Percentiles rank a stretch among this genome's conserved stretches.
Evolutionary conservation across 2,888 invertebrate genomes (phyloP).

Genomic region (Emmelina monodactyla): DNA sequence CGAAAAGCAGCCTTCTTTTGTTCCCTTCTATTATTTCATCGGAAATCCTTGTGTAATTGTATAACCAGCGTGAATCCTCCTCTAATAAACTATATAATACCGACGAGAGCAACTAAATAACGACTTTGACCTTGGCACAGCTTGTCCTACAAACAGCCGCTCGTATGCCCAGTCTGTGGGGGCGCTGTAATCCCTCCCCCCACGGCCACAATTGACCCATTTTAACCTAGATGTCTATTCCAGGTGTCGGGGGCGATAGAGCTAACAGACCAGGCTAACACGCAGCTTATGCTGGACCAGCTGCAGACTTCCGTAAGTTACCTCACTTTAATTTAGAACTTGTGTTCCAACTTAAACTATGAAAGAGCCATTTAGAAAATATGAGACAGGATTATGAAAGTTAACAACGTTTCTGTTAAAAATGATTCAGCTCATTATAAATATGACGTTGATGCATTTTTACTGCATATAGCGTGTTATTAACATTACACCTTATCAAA

Average conservation of each 20-base stretch:
- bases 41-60: no score
- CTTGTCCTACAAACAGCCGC: background rate
- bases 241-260: conserved; percentile 54
- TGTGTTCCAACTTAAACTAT: no score
- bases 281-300: conserved; percentile 41
- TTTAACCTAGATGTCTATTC: conserved; percentile 21
- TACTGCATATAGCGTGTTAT: conserved; percentile 7
- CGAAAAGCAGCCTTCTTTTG: no score
- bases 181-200: no score
- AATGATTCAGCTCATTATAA: background rate
- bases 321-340: no score
- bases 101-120: background rate
- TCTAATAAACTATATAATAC: no score
- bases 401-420: no score
- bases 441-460: background rate
- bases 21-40: no score
- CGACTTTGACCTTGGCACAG: background rate
- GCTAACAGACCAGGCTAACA: conserved; percentile 44
- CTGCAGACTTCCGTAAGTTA: conserved; percentile 45
- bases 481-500: conserved; percentile 17
- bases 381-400: no score
- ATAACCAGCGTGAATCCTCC: no score
- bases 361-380: no score
- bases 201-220: background rate
- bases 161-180: no score